These are phyloP conservation scores for Syncerus caffer DNA, from an alignment of 2,797 vertebrate species.

Conservation along the genomic window DNA sequence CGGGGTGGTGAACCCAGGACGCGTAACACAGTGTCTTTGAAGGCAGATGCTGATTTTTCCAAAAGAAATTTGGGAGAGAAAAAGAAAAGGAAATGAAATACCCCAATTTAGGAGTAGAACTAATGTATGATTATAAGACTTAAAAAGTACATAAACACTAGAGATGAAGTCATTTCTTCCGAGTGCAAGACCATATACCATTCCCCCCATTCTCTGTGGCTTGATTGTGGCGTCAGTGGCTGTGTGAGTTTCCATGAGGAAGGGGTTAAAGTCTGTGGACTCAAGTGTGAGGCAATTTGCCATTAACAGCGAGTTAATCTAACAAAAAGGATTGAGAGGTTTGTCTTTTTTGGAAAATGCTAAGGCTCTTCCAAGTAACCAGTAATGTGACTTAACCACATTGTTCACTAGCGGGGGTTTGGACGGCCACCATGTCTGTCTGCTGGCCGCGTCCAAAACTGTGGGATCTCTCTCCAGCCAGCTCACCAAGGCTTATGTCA, in stretches of 20 bases:
- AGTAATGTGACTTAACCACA: conserved; percentile 39
- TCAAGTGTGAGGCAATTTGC: neutral
- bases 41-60: conserved; percentile 46
- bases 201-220: neutral
- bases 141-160: neutral
- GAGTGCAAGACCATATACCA: neutral
- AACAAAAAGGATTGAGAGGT: neutral
- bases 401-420: conserved; percentile 8
- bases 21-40: conserved; percentile 47
- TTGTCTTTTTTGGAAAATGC: conserved; percentile 43
- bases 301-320: neutral
- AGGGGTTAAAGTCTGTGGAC: neutral
- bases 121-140: neutral
- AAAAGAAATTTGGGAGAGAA: conserved; percentile 32
- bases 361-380: conserved; percentile 38
- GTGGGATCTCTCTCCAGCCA: neutral
- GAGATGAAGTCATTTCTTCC: neutral
- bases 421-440: conserved; percentile 20
- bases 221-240: neutral
- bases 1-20: conserved; percentile 1
- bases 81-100: conserved; percentile 21
- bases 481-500: conserved; percentile 41
- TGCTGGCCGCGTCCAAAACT: neutral
- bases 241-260: neutral
- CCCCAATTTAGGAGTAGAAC: neutral